phyloP scores from a whole-genome alignment of 2,797 vertebrate species.

The Spheniscus humboldti region DNA sequence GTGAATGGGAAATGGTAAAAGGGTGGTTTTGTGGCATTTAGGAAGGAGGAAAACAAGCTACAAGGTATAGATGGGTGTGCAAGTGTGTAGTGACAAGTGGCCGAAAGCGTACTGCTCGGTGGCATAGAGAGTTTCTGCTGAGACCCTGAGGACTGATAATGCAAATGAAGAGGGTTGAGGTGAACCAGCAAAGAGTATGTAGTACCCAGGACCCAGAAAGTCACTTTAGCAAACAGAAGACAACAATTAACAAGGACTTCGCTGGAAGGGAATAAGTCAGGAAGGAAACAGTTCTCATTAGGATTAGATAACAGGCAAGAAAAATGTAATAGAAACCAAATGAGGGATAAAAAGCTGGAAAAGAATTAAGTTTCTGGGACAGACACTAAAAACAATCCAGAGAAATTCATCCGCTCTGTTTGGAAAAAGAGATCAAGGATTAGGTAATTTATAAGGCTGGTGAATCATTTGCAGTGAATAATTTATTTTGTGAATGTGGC shows the following conservation, averaged over 20 bases:
- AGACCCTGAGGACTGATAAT: background rate
- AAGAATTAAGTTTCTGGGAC: background rate
- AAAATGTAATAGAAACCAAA: background rate
- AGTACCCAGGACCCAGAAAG: background rate
- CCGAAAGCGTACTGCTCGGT: background rate
- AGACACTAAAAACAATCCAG: background rate
- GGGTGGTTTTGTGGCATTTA: background rate
- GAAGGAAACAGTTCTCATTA: background rate
- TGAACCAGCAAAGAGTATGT: background rate
- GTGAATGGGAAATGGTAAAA: background rate
- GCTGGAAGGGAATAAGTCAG: background rate
- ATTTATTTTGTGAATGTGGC: background rate
- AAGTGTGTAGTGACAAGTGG: background rate
- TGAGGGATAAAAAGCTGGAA: background rate
- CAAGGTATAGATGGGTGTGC: background rate
- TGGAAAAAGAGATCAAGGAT: background rate
- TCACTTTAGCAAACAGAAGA: background rate
- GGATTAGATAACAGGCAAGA: background rate
- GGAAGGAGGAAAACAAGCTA: background rate
- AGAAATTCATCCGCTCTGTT: background rate
- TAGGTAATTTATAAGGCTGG: background rate
- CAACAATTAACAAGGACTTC: background rate
- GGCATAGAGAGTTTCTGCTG: background rate
- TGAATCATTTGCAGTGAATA: conserved; percentile 33
- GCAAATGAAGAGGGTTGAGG: conserved; percentile 31